phyloP scores from a whole-genome alignment of 2,113 vertebrate genomes.

The Ptilorrhoa leucosticta region DNA sequence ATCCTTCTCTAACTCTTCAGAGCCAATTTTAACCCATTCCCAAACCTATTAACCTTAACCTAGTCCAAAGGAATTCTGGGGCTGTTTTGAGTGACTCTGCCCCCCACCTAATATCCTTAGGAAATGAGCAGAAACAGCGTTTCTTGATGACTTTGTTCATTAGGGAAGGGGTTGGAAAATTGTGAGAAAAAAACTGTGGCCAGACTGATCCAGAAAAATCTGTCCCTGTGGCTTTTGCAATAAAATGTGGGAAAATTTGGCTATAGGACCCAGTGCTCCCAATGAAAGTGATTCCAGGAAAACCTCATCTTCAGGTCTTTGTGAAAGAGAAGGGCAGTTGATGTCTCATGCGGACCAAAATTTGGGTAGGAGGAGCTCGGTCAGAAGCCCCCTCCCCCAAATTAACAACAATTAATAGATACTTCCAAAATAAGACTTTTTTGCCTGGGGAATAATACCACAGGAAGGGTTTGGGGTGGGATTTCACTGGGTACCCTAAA shows the following conservation, averaged over 20 bases:
- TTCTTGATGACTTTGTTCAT: neutral
- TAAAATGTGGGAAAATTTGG: neutral
- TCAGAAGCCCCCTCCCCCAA: neutral
- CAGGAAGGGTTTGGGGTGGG: neutral
- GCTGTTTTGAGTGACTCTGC: rapidly evolving
- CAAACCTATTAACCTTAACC: neutral
- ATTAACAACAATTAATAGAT: neutral
- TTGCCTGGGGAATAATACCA: neutral
- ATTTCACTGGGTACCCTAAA: neutral
- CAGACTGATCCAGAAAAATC: neutral
- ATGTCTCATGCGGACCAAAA: rapidly evolving
- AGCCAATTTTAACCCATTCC: neutral
- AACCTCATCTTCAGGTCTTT: neutral
- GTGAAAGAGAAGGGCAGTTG: no score
- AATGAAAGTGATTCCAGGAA: neutral
- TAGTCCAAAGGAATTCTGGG: neutral
- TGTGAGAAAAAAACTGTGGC: neutral
- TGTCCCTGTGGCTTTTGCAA: neutral
- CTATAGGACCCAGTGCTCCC: neutral
- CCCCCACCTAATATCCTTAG: neutral
- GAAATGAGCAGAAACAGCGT: rapidly evolving
- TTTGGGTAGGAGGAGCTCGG: rapidly evolving
- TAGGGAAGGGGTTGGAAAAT: neutral
- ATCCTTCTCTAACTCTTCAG: neutral
- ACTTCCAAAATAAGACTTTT: neutral